phyloP scores from a whole-genome alignment of 1,140 invertebrate genomes.

The Euura saliciscinereae region DNA sequence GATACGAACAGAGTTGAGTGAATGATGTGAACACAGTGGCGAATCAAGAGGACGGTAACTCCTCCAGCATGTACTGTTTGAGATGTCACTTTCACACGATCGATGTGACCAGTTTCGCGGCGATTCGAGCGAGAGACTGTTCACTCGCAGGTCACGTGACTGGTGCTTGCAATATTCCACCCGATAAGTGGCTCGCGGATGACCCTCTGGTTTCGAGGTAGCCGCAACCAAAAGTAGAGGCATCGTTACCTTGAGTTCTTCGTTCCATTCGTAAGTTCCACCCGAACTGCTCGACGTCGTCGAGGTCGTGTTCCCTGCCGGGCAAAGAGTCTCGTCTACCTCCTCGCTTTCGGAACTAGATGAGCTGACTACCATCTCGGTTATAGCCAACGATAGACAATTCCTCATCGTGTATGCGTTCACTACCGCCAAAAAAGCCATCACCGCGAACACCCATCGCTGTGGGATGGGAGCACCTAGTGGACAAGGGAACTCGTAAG shows the following conservation, averaged over 20 bases:
- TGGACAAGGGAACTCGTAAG: too few species aligned
- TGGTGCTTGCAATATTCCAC: too few species aligned
- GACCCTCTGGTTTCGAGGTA: too few species aligned
- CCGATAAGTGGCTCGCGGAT: too few species aligned
- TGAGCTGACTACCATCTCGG: slow-evolving; percentile 73
- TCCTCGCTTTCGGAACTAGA: slow-evolving; percentile 32
- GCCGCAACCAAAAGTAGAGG: too few species aligned
- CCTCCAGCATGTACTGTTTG: too few species aligned
- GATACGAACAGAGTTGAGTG: slow-evolving; percentile 14
- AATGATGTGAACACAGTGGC: slow-evolving; percentile 1
- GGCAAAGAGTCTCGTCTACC: slow-evolving; percentile 35
- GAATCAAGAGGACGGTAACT: too few species aligned
- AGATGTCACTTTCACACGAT: too few species aligned
- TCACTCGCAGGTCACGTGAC: too few species aligned
- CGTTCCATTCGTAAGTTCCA: slow-evolving; percentile 66
- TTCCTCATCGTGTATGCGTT: slow-evolving; percentile 88
- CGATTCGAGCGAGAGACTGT: slow-evolving; percentile 32
- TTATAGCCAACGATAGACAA: slow-evolving; percentile 86
- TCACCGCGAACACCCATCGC: slow-evolving; percentile 73
- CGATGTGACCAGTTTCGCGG: too few species aligned
- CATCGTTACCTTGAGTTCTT: slow-evolving; percentile 58
- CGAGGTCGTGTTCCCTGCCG: slow-evolving; percentile 35
- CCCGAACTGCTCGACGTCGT: slow-evolving; percentile 48
- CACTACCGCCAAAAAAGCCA: slow-evolving; percentile 80
- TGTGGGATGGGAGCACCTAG: slow-evolving; percentile 71